Conservation (phyloP, 2,888 invertebrate genomes). For the Noctua comes region DNA sequence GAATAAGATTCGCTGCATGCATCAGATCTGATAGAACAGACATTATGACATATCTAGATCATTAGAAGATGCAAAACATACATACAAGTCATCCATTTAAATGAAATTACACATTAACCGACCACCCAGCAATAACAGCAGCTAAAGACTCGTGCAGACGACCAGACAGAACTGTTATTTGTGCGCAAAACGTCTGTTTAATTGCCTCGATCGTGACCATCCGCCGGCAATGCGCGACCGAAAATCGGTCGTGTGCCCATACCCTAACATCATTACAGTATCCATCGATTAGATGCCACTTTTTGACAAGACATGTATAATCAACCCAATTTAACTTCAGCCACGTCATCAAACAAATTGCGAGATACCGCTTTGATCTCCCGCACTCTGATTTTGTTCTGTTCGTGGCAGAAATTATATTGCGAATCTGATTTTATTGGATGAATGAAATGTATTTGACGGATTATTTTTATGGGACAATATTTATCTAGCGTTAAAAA, state of each 20-base stretch:
- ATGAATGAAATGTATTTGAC: slow-evolving; percentile 18
- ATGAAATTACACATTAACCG: slow-evolving; percentile 33
- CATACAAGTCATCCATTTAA: slow-evolving; percentile 9
- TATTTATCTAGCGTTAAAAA: neutral
- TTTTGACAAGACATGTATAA: slow-evolving; percentile 60
- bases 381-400: slow-evolving; percentile 56
- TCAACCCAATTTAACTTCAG: slow-evolving; percentile 59
- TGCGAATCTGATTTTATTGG: slow-evolving; percentile 33
- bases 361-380: slow-evolving; percentile 58
- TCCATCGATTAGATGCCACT: slow-evolving; percentile 52
- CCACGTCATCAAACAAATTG: slow-evolving; percentile 51
- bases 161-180: slow-evolving; percentile 48
- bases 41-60: slow-evolving; percentile 10
- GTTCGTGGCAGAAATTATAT: slow-evolving; percentile 46
- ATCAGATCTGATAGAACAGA: neutral
- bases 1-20: neutral
- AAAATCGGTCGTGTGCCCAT: slow-evolving; percentile 25
- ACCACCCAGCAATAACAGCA: slow-evolving; percentile 37
- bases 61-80: slow-evolving; percentile 20
- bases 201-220: slow-evolving; percentile 53
- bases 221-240: slow-evolving; percentile 20
- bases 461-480: slow-evolving; percentile 9
- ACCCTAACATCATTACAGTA: slow-evolving; percentile 46
- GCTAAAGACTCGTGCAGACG: slow-evolving; percentile 38
- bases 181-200: slow-evolving; percentile 52